These are phyloP conservation scores for Toxostoma redivivum DNA, from an alignment of 2,113 vertebrate species.

Conservation along the genomic window DNA sequence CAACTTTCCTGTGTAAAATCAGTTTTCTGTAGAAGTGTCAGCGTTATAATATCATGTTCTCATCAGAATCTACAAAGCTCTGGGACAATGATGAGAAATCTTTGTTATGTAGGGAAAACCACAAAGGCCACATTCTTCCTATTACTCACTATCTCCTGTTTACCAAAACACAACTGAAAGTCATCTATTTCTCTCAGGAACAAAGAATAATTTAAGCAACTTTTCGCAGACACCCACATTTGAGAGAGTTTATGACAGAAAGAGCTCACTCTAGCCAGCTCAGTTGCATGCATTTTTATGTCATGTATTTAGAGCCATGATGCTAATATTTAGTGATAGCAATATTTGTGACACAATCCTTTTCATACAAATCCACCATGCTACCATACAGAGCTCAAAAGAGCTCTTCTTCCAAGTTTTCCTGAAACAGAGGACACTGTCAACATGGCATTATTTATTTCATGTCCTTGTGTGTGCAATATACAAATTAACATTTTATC, in stretches of 20 bases:
- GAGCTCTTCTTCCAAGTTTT: background rate
- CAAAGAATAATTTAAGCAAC: background rate
- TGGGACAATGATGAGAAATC: background rate
- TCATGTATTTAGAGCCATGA: background rate
- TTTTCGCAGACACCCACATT: background rate
- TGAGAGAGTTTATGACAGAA: background rate
- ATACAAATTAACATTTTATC: background rate
- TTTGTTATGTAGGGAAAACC: background rate
- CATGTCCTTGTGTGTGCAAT: background rate
- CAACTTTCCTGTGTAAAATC: background rate
- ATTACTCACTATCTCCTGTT: slow-evolving; percentile 40
- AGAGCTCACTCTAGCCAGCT: background rate
- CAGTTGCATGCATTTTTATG: background rate
- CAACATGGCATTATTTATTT: background rate
- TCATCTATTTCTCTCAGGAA: background rate
- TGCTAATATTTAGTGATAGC: background rate
- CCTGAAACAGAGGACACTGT: background rate
- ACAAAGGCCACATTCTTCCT: slow-evolving; percentile 3
- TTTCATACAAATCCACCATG: background rate
- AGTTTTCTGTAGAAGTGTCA: background rate
- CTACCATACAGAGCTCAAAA: background rate
- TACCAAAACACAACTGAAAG: slow-evolving; percentile 14
- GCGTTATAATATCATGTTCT: background rate
- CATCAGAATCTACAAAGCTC: background rate
- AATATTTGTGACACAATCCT: background rate